Percentiles rank a stretch among this genome's conserved stretches.
Evolutionary conservation across 2,888 invertebrate genomes (phyloP).

Genomic region (Pterostichus madidus): DNA sequence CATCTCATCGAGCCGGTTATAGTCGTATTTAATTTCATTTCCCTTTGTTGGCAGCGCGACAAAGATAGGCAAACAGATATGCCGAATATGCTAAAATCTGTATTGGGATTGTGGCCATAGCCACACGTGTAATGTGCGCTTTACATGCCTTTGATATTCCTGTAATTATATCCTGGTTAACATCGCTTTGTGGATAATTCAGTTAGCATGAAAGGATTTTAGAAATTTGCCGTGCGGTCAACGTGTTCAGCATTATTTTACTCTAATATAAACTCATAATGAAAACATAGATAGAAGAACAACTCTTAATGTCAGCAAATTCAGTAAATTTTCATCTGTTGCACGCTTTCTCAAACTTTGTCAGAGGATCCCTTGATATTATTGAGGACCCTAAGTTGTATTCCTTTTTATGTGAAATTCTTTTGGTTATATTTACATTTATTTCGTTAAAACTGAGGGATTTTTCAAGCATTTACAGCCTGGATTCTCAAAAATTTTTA

Average conservation of each 20-base stretch:
- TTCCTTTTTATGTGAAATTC: too few species aligned
- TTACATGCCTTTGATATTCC: slow-evolving; percentile 59
- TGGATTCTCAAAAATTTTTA: too few species aligned
- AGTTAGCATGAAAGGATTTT: slow-evolving; percentile 50
- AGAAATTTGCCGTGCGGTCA: slow-evolving; percentile 32
- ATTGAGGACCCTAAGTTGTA: too few species aligned
- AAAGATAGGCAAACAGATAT: slow-evolving; percentile 8
- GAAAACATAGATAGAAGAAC: too few species aligned
- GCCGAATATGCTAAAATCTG: slow-evolving; percentile 41
- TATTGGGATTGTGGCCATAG: slow-evolving; percentile 13
- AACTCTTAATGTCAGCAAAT: too few species aligned
- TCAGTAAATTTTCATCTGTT: too few species aligned
- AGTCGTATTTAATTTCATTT: not conserved
- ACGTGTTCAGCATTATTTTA: slow-evolving; percentile 24
- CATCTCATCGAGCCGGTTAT: not conserved
- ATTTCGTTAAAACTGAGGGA: too few species aligned
- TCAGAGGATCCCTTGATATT: too few species aligned
- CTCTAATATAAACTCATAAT: not conserved
- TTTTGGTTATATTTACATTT: too few species aligned
- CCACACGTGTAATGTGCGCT: slow-evolving; percentile 42
- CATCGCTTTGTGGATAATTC: slow-evolving; percentile 56
- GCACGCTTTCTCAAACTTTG: too few species aligned
- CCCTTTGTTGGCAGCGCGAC: slow-evolving; percentile 6
- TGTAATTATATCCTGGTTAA: slow-evolving; percentile 60
- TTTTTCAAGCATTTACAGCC: too few species aligned